These are phyloP conservation scores for Danio aesculapii DNA, from an alignment of 2,797 vertebrate species.

Conservation along the genomic window DNA sequence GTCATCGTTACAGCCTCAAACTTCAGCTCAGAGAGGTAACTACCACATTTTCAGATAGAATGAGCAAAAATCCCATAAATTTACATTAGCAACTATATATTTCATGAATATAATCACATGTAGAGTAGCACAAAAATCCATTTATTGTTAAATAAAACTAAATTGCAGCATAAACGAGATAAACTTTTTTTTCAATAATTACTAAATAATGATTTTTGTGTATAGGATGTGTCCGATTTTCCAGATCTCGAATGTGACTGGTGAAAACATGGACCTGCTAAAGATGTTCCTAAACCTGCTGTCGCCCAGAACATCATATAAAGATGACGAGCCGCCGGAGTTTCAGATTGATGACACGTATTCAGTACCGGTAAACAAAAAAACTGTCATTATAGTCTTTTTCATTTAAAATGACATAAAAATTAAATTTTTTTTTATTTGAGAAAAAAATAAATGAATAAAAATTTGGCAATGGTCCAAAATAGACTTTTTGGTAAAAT, in stretches of 20 bases:
- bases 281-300: conserved; percentile 98
- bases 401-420: no score
- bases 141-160: no score
- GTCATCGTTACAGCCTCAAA: conserved; percentile 89
- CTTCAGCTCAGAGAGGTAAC: conserved; percentile 89
- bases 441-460: no score
- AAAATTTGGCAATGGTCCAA: no score
- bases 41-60: neutral
- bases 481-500: no score
- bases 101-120: neutral
- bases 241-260: conserved; percentile 96
- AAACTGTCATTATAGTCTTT: no score
- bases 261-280: conserved; percentile 94
- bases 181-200: no score
- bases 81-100: no score
- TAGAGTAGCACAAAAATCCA: neutral
- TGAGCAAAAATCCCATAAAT: neutral
- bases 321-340: conserved; percentile 93
- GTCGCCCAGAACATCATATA: conserved; percentile 90
- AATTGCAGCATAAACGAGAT: no score
- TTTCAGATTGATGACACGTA: conserved; percentile 84
- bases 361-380: neutral
- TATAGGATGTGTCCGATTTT: conserved; percentile 96
- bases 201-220: neutral
- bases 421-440: no score